These are phyloP conservation scores for Leuciscus idus DNA, from an alignment of 2,113 vertebrate species.

Conservation along the genomic window DNA sequence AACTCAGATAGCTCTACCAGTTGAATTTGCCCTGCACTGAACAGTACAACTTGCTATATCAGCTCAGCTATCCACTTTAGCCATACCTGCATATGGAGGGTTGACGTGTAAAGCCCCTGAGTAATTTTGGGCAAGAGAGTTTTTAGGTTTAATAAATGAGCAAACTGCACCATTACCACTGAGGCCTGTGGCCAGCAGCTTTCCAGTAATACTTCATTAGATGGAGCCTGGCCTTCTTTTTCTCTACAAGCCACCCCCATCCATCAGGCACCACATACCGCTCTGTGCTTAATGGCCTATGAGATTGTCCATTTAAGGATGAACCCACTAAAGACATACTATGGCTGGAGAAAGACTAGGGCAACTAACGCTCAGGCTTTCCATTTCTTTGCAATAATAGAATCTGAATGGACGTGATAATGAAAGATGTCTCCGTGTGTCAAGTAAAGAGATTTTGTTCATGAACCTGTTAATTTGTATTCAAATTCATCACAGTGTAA, in stretches of 20 bases:
- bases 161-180: constrained; percentile 19
- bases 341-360: background rate
- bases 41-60: constrained; percentile 10
- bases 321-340: constrained; percentile 53
- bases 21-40: constrained; percentile 41
- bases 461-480: background rate
- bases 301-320: constrained; percentile 61
- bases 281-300: constrained; percentile 51
- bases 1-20: constrained; percentile 20
- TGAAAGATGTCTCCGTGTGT: background rate
- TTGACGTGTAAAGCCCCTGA: background rate
- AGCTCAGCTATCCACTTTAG: background rate
- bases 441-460: constrained; percentile 9
- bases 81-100: constrained; percentile 34
- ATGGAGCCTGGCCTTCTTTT: constrained; percentile 58
- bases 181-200: constrained; percentile 47
- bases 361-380: background rate
- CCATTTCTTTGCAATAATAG: constrained; percentile 13
- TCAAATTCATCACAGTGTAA: background rate
- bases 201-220: constrained; percentile 70
- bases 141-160: constrained; percentile 34
- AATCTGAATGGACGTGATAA: background rate
- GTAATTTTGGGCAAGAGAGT: constrained; percentile 15
- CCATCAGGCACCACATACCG: constrained; percentile 56
- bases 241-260: constrained; percentile 56